Evolutionary conservation across 2,113 vertebrate genomes (phyloP), one percentile per base, ranked within the genome.

Genomic region (Ia io): DNA sequence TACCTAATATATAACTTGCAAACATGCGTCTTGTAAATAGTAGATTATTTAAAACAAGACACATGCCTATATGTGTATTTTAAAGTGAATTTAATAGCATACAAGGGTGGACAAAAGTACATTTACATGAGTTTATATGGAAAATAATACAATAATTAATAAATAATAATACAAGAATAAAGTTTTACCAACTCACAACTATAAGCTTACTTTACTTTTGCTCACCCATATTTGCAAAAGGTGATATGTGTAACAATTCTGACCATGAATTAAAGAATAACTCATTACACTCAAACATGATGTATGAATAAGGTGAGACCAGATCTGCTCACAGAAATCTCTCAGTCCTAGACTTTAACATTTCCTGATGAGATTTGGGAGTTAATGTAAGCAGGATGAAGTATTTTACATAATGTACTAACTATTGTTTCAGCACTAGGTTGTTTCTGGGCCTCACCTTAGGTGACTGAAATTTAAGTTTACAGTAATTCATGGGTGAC

Each of bases 1-100:
- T 65, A 93, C 23, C 37, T 95, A 94, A 95, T 77, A 88, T 69
- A 23, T 86, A 92, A 96, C 65, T 53, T 94, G 87, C 40, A 80
- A 97, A 93, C 73, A 40, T 42, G 42, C 89, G 40, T 49, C 53
- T 77, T 93, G 71, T 53, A 93, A 95, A 95, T 28, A 87, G 7
- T 91, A 93, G 56, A 91, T 94, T 80, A 78, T 47, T 82, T 87
- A 90, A 96, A 86, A 77, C 42, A 90, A 96, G 90, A 74, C 92
- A 92, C 42, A 42, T 37, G 84, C 70, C 89, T 96, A 63, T 32
- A 67, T 28, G 51, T 82, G 89, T 91, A 95, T 96, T 71, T 93
- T 82, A 95, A 77, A 91, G 49, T 87, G 74, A 78, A 85, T 56
- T 73, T 78, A 91, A 93, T 30, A 87, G 30, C 56, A 3, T 53